Conservation (phyloP, 2,888 invertebrate species). For the Augiades crinisus region DNA sequence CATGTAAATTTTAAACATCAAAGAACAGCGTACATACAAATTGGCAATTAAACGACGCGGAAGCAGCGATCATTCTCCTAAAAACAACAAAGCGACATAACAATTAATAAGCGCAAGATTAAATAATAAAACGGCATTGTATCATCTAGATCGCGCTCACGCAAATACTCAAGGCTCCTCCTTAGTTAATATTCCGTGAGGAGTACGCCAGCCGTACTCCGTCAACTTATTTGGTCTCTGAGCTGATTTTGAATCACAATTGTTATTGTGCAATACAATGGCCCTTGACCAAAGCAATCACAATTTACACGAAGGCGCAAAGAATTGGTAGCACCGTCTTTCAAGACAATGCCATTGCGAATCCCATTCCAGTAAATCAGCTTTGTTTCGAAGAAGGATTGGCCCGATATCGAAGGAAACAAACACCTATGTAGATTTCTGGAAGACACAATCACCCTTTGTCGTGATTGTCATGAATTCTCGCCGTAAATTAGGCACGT, state of each 20-base stretch:
- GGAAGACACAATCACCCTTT: conserved; percentile 16
- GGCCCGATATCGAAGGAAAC: conserved; percentile 28
- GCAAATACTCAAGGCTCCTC: conserved; percentile 48
- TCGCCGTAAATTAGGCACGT: conserved; percentile 9
- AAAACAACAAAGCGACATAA: neutral
- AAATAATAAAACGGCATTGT: conserved; percentile 23
- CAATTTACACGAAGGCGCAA: conserved; percentile 23
- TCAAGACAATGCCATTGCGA: conserved; percentile 38
- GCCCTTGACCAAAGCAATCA: conserved; percentile 39
- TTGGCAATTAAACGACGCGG: neutral
- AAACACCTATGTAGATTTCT: conserved; percentile 25
- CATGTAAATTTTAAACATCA: too few species aligned
- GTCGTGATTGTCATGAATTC: conserved; percentile 9
- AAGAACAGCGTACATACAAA: neutral
- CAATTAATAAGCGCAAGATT: neutral
- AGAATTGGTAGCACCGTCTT: conserved; percentile 26
- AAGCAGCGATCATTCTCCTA: neutral
- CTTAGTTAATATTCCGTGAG: conserved; percentile 59
- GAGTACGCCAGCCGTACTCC: conserved; percentile 43
- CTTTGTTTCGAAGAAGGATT: conserved; percentile 25
- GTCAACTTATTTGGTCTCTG: conserved; percentile 63
- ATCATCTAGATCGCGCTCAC: conserved; percentile 53
- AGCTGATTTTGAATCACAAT: conserved; percentile 65
- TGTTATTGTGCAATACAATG: conserved; percentile 60
- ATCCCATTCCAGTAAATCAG: conserved; percentile 40